Evolutionary conservation across 2,888 invertebrate genomes (phyloP).

Genomic region (Drosophila limbata): DNA sequence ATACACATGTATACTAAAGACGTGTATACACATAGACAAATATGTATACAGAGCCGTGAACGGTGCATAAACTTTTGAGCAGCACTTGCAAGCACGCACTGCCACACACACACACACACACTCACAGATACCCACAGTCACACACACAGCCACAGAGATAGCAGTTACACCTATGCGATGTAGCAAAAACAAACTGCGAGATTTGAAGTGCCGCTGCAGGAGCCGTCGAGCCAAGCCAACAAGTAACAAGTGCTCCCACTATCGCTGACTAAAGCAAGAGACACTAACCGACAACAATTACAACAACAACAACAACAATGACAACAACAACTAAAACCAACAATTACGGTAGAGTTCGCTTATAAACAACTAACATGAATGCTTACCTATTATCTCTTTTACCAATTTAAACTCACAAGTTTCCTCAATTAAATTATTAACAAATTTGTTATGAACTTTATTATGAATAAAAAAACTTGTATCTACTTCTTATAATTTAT

Average conservation of each 20-base stretch:
- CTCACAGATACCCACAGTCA: neutral
- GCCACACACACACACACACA: constrained; percentile 19
- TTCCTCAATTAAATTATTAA: too few species aligned
- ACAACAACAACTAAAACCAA: constrained; percentile 40
- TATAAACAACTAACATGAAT: neutral
- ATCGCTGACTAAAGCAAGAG: constrained; percentile 48
- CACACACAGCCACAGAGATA: constrained; percentile 6
- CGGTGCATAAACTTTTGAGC: constrained; percentile 83
- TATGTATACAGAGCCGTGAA: constrained; percentile 39
- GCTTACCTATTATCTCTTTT: neutral
- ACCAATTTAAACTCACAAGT: too few species aligned
- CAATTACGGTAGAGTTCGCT: constrained; percentile 56
- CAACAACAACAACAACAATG: constrained; percentile 36
- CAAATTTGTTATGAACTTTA: too few species aligned
- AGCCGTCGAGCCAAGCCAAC: constrained; percentile 62
- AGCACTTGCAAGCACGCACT: constrained; percentile 71
- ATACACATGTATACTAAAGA: constrained; percentile 43
- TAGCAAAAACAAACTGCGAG: constrained; percentile 71
- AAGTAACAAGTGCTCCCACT: constrained; percentile 78
- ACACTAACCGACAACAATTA: constrained; percentile 56
- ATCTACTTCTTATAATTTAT: too few species aligned
- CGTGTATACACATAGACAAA: constrained; percentile 18
- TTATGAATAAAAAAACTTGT: too few species aligned
- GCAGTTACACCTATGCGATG: constrained; percentile 53
- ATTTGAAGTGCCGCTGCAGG: constrained; percentile 68